Base-by-base conservation (phyloP, 1,140 invertebrate genomes). In the Delia radicum region DNA sequence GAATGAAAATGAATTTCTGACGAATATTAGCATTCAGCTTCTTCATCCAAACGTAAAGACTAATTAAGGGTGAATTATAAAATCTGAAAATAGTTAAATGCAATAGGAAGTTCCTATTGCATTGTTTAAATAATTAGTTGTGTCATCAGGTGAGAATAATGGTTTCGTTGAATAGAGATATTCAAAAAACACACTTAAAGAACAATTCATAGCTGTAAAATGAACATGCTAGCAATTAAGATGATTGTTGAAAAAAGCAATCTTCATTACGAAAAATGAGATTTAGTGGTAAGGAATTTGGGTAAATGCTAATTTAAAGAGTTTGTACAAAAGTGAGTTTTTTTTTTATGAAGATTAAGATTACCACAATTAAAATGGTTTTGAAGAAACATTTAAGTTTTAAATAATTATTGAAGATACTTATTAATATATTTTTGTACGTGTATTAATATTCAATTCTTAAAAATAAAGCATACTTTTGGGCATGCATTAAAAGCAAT, bases 61-160 rank as follows among this genome's bases (percentile, higher is more conserved):
- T 55, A 55, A 55, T 55, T 55, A 55, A 21, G 21, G 18, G 3
- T 4, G 48, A 55, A 55, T 55, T 69, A 12, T 10, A 33, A 69
- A 24, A 33, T 33, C 29, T 33, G 29, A 33, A 67, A 69, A 37
- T 37, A n/a, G n/a, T n/a, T n/a, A 37, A 18, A 28, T 67, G 63
- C 63, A 67, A 67, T 31, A 67, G n/a, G 27, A 67, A 67, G 63
- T 67, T 67, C 63, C 62, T 8, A 67, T 29, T 67, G 65, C 31
- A 31, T 69, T 69, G 65, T 33, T 69, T 31, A 69, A 69, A 69
- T 69, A 69, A 69, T 69, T 69, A 31, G 65, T 37, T 24, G 18
- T 69, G 65, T 33, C 65, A 69, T 69, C 65, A 69, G 65, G 65
- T 69, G 65, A 69, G 65, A 55, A 55, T 55, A 55, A 55, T 55